phyloP scores from a whole-genome alignment of 2,113 vertebrate species.

The Kryptolebias marmoratus region DNA sequence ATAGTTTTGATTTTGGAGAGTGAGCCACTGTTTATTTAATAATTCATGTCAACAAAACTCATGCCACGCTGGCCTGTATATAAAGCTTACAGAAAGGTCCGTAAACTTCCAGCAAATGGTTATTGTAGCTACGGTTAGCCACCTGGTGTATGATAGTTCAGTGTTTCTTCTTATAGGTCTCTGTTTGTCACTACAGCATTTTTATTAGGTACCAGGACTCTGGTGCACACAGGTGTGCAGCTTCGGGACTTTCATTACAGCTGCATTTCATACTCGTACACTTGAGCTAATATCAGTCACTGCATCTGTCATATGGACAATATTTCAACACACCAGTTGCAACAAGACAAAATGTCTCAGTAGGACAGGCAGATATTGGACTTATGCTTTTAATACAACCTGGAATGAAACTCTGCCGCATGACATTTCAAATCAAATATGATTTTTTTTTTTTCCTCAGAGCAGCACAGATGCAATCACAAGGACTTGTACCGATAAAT shows the following conservation, averaged over 20 bases:
- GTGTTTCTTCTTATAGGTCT: slow-evolving; percentile 12
- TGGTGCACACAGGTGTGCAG: slow-evolving; percentile 30
- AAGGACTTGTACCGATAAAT: slow-evolving; percentile 7
- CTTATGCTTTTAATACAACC: slow-evolving; percentile 24
- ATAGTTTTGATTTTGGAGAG: no score
- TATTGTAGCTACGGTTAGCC: no score
- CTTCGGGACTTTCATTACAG: slow-evolving; percentile 58
- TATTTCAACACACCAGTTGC: slow-evolving; percentile 53
- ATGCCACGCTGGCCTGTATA: no score
- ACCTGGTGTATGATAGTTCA: not conserved
- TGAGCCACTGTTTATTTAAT: no score
- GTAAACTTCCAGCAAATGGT: no score
- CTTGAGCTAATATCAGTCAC: slow-evolving; percentile 52
- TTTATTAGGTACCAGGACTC: slow-evolving; percentile 16
- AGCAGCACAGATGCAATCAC: slow-evolving; percentile 1
- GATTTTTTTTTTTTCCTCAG: slow-evolving; percentile 25
- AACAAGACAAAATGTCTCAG: slow-evolving; percentile 45
- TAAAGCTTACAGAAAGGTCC: no score
- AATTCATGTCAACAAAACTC: no score
- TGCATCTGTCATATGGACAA: slow-evolving; percentile 45
- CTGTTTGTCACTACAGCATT: slow-evolving; percentile 11
- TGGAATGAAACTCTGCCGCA: slow-evolving; percentile 17
- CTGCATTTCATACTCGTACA: slow-evolving; percentile 53
- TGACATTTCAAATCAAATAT: slow-evolving; percentile 58
- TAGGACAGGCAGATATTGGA: slow-evolving; percentile 31